phyloP scores from a whole-genome alignment of 2,888 invertebrate genomes.

The Andrena praecox region DNA sequence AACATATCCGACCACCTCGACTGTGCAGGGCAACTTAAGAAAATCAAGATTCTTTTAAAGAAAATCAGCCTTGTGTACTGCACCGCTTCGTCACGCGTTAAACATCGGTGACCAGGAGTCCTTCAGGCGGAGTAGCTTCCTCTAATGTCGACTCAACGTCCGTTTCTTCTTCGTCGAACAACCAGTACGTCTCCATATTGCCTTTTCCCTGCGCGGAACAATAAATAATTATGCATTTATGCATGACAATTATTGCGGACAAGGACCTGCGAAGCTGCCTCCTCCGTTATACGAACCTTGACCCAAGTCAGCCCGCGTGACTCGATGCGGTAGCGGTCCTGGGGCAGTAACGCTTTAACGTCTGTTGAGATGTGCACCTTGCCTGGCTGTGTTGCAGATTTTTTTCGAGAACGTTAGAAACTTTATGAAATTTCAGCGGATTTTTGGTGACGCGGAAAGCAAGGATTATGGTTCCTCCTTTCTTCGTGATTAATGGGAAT shows the following conservation, averaged over 20 bases:
- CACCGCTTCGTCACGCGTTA: constrained; percentile 34
- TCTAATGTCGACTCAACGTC: constrained; percentile 41
- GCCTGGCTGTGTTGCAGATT: constrained; percentile 86
- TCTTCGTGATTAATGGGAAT: too few species aligned
- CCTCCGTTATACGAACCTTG: constrained; percentile 87
- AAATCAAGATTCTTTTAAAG: not conserved
- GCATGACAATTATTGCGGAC: too few species aligned
- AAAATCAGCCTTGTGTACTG: not conserved
- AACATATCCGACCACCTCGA: not conserved
- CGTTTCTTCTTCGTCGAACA: constrained; percentile 86
- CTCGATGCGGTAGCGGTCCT: constrained; percentile 89
- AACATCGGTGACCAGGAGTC: constrained; percentile 67
- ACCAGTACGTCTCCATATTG: constrained; percentile 94
- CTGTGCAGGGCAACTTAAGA: not conserved
- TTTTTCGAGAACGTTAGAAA: not conserved
- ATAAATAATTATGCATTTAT: constrained; percentile 33
- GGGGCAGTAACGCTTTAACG: constrained; percentile 89
- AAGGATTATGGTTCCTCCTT: too few species aligned
- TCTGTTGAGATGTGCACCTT: constrained; percentile 91
- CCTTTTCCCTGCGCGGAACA: constrained; percentile 91
- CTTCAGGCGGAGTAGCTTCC: constrained; percentile 43
- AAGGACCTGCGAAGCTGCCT: not conserved
- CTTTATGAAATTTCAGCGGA: not conserved
- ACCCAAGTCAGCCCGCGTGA: constrained; percentile 91
- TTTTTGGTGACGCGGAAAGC: too few species aligned